Percentiles rank a stretch among this genome's conserved stretches.
Evolutionary conservation across 1,140 invertebrate genomes (phyloP).

Genomic region (Anastrepha ludens): DNA sequence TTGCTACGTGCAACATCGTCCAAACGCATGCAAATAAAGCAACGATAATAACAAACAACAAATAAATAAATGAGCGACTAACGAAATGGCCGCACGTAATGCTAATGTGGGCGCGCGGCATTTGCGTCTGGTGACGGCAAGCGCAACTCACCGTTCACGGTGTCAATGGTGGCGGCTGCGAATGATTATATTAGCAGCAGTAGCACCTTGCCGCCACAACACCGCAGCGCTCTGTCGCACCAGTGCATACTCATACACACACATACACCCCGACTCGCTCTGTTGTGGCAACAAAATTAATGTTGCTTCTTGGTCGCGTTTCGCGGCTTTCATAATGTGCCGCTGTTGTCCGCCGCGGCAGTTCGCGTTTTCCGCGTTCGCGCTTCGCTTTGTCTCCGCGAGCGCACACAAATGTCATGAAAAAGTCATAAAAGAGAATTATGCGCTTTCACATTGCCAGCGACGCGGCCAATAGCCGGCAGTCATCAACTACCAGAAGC

Average conservation of each 20-base stretch:
- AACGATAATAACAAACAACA: constrained; percentile 44
- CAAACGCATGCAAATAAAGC: not conserved
- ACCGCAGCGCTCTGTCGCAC: not conserved
- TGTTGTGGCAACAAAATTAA: constrained; percentile 57
- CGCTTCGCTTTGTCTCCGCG: constrained; percentile 30
- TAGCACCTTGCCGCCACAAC: not conserved
- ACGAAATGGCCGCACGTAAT: constrained; percentile 3
- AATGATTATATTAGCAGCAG: constrained; percentile 30
- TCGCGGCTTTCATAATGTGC: constrained; percentile 56
- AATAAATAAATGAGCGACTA: constrained; percentile 42
- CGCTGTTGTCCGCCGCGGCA: constrained; percentile 51
- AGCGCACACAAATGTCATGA: constrained; percentile 52
- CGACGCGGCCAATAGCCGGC: not conserved
- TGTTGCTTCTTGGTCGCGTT: constrained; percentile 59
- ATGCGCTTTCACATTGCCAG: constrained; percentile 51
- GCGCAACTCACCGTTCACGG: not conserved
- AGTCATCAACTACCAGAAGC: not conserved
- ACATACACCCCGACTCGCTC: too few relatives aligned
- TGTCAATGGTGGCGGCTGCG: constrained; percentile 5
- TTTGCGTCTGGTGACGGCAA: not conserved
- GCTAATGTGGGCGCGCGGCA: not conserved
- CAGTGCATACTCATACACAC: not conserved
- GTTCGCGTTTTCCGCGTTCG: constrained; percentile 54
- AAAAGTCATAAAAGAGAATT: constrained; percentile 58
- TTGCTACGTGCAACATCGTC: constrained; percentile 54